Evolutionary conservation across 2,888 invertebrate genomes (phyloP).

Genomic region (Dicranocentrus wangi): DNA sequence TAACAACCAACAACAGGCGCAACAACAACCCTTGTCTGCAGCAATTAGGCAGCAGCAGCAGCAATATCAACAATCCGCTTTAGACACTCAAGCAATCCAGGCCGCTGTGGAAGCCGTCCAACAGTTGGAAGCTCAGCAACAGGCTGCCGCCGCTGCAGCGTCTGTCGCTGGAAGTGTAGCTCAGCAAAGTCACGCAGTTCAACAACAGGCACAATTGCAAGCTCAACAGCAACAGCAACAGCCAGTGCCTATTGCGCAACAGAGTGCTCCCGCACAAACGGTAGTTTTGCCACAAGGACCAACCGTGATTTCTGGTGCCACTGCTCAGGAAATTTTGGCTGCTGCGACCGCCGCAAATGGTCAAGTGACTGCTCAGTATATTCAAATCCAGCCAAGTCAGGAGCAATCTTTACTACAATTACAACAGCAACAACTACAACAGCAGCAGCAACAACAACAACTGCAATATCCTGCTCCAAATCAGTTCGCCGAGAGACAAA

Average conservation of each 20-base stretch:
- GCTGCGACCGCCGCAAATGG: constrained; percentile 61
- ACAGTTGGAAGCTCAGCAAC: constrained; percentile 57
- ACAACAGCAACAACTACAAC: constrained; percentile 53
- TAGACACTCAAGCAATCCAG: constrained; percentile 58
- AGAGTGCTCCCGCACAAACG: constrained; percentile 45
- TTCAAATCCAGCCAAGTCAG: constrained; percentile 60
- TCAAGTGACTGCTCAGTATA: constrained; percentile 57
- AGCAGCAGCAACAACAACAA: constrained; percentile 52
- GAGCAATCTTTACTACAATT: constrained; percentile 48
- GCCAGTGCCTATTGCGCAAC: constrained; percentile 37
- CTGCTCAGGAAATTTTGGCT: constrained; percentile 56
- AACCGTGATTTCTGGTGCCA: constrained; percentile 41
- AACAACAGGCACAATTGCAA: constrained; percentile 35
- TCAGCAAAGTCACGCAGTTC: constrained; percentile 29
- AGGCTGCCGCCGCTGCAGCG: constrained; percentile 16
- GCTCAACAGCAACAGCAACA: constrained; percentile 49
- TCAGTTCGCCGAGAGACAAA: constrained; percentile 63
- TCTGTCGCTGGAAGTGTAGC: constrained; percentile 3
- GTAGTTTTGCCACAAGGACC: constrained; percentile 58
- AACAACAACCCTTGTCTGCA: constrained; percentile 39
- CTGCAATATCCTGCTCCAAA: constrained; percentile 56
- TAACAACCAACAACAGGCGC: constrained; percentile 52
- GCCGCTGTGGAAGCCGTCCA: constrained; percentile 62
- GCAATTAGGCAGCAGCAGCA: constrained; percentile 57
- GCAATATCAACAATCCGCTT: constrained; percentile 39